phyloP scores from a whole-genome alignment of 2,113 vertebrate species.

The Gobiocypris rarus region DNA sequence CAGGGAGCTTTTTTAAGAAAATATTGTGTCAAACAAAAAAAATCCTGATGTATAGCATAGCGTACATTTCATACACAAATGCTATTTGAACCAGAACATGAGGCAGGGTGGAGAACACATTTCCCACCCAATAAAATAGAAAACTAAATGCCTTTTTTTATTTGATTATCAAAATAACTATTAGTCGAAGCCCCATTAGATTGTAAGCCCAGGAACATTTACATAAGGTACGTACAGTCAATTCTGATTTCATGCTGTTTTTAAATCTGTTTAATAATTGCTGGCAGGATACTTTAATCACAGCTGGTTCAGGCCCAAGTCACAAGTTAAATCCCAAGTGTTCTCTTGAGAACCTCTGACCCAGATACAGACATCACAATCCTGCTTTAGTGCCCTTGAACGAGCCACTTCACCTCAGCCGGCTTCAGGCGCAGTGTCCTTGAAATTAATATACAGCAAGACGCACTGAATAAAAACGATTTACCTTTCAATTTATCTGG shows the following conservation, averaged over 20 bases:
- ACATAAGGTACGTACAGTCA: background rate
- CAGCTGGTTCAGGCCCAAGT: conserved; percentile 33
- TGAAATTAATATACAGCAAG: background rate
- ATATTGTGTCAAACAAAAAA: no score
- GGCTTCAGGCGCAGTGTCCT: background rate
- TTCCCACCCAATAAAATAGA: no score
- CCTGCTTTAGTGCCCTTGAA: conserved; percentile 14
- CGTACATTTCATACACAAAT: no score
- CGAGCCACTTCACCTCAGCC: background rate
- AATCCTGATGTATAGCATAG: no score
- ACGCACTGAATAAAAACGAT: background rate
- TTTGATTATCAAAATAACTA: background rate
- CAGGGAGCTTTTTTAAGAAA: no score
- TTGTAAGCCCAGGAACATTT: background rate
- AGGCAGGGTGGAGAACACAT: no score
- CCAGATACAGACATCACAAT: conserved; percentile 30
- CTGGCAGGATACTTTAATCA: background rate
- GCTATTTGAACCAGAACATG: no score
- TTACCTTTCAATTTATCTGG: background rate
- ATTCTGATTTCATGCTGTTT: background rate
- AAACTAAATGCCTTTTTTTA: background rate
- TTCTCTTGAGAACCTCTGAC: conserved; percentile 13
- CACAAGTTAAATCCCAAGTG: conserved; percentile 22
- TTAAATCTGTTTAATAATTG: background rate
- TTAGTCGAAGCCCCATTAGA: background rate